Conservation (phyloP, 2,888 invertebrate genomes). For the Leucophenga maculata region DNA sequence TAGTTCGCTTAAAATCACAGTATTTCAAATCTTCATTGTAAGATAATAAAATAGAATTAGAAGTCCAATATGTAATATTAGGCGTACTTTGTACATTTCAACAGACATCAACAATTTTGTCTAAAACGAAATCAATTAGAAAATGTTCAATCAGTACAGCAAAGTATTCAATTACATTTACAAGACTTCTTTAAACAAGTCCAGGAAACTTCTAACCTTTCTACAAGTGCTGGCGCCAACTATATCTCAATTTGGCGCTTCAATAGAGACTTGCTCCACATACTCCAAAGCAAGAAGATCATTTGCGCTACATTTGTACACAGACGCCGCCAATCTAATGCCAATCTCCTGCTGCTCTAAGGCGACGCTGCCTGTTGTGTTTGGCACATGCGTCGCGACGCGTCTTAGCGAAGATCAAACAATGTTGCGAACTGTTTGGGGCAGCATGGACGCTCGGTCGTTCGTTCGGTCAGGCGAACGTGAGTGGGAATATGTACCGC, state of each 20-base stretch:
- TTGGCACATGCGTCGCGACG: slow-evolving; percentile 2
- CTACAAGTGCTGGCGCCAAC: slow-evolving; percentile 6
- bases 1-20: too few species aligned
- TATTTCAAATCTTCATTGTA: too few species aligned
- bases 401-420: slow-evolving; percentile 3
- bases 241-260: slow-evolving; percentile 23
- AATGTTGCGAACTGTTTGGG: neutral
- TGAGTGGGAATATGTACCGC: slow-evolving; percentile 19
- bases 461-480: neutral
- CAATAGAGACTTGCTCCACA: slow-evolving; percentile 1
- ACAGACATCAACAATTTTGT: too few species aligned
- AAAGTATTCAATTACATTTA: too few species aligned
- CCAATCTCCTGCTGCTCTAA: slow-evolving; percentile 37
- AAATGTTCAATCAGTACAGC: too few species aligned
- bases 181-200: too few species aligned
- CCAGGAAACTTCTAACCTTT: too few species aligned
- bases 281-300: slow-evolving; percentile 5
- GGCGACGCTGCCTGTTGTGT: slow-evolving; percentile 41
- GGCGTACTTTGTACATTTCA: too few species aligned
- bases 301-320: slow-evolving; percentile 42
- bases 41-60: too few species aligned
- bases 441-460: neutral
- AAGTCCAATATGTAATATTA: too few species aligned
- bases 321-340: slow-evolving; percentile 54
- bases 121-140: too few species aligned